Evolutionary conservation across 2,888 invertebrate species (phyloP), one percentile per base, ranked within the genome.

Genomic region (Nezara viridula): DNA sequence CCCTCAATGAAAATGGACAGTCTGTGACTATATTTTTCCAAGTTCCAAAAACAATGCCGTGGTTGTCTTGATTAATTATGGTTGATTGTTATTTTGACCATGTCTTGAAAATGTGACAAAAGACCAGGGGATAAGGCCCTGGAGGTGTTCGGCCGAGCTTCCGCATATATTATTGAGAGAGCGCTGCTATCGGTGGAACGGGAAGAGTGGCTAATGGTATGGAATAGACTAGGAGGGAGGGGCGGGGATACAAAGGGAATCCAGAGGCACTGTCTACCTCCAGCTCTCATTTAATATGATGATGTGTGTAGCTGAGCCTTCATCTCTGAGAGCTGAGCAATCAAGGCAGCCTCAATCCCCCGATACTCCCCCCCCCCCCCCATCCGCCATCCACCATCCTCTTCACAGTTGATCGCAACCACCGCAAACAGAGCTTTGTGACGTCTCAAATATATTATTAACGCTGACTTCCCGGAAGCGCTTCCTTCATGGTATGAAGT

Each of bases 251-350:
- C 66, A 66, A 66, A 66, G 66, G 66, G 66, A 66, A 66, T 66
- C 66, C 66, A 32, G 66, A 66, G 66, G 66, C 66, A 66, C 66
- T 66, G 66, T 66, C 66, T 66, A 66, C 66, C 66, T 32, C 32
- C 66, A 9, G 2, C 66, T 66, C 66, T 66, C 66, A 66, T 66
- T 66, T 66, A 66, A 66, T 66, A 66, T 66, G 66, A 66, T 66
- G 66, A 66, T 66, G 66, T 66, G 66, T 66, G 66, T 66, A 66
- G 66, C 66, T 66, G 66, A 66, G 19, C 32, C 66, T 66, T 66
- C 66, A 32, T 66, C 66, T 66, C 66, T 66, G 32, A 66, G 66
- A 66, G 66, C 19, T 66, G 66, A 32, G 66, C 66, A 66, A 66
- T 66, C 66, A 66, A 32, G 7, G 3, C 60, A 14, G 60, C 14